Evolutionary conservation across 2,888 invertebrate species (phyloP).

Genomic region (Drosophila meridionalis): DNA sequence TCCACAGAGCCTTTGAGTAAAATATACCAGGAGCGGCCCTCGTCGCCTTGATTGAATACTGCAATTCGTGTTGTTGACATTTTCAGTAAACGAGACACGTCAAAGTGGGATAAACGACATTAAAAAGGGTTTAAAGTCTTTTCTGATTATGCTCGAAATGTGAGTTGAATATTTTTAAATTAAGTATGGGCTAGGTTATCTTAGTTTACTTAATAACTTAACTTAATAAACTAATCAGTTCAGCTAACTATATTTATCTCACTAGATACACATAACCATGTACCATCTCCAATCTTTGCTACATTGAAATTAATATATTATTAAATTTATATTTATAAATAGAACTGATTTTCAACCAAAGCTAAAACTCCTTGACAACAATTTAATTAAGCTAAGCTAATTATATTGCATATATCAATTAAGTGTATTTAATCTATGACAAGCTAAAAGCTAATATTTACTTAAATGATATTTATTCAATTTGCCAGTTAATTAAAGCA

Average conservation of each 20-base stretch:
- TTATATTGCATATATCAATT: background rate
- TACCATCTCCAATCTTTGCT: background rate
- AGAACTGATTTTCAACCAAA: background rate
- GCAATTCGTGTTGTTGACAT: constrained; percentile 45
- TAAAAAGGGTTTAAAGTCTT: constrained; percentile 28
- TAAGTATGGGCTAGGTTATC: background rate
- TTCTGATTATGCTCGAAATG: background rate
- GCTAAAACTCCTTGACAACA: background rate
- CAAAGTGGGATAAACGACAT: constrained; percentile 7
- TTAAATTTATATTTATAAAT: background rate
- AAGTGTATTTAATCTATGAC: constrained; percentile 3
- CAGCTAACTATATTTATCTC: background rate
- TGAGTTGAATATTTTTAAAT: background rate
- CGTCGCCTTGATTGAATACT: constrained; percentile 94
- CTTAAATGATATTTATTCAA: constrained; percentile 5
- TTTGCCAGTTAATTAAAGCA: constrained; percentile 26
- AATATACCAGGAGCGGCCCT: constrained; percentile 94
- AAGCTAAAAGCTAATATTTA: constrained; percentile 4
- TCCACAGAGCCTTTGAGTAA: constrained; percentile 93
- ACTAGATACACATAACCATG: too few species aligned
- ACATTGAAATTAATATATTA: background rate
- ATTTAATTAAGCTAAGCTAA: background rate
- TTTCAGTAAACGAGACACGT: constrained; percentile 26
- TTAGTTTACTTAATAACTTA: too few species aligned
- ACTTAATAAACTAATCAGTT: background rate